Percentiles rank a stretch among this genome's conserved stretches.
phyloP scores from a whole-genome alignment of 2,888 invertebrate genomes.

The Erynnis tages region DNA sequence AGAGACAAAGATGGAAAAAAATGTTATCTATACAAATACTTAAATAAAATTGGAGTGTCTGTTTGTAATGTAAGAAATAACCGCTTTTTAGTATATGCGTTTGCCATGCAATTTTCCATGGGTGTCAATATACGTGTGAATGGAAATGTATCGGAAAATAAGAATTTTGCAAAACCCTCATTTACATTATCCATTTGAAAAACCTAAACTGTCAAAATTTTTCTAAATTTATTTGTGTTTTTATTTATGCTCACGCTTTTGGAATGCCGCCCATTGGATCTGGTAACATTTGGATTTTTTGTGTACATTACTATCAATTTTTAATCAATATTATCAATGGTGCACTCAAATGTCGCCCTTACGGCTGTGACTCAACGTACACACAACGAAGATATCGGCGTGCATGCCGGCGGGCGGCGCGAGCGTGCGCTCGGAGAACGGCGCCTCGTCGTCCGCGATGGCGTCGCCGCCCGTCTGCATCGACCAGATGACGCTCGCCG shows the following conservation, averaged over 20 bases:
- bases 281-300: conserved; percentile 44
- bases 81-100: too few relatives aligned
- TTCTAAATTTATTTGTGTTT: conserved; percentile 29
- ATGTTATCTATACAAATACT: too few relatives aligned
- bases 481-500: conserved; percentile 87
- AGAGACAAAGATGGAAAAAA: too few relatives aligned
- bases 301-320: background rate
- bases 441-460: conserved; percentile 65
- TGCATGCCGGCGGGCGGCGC: conserved; percentile 79
- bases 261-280: conserved; percentile 59
- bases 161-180: too few relatives aligned
- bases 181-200: background rate
- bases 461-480: conserved; percentile 88
- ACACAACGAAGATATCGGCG: conserved; percentile 46
- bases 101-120: too few relatives aligned
- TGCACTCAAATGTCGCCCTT: background rate
- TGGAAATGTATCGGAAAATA: too few relatives aligned
- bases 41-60: too few relatives aligned
- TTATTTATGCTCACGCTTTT: conserved; percentile 41
- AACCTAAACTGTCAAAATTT: background rate
- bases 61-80: too few relatives aligned
- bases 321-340: background rate
- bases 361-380: background rate
- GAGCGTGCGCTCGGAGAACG: conserved; percentile 48
- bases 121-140: too few relatives aligned